Evolutionary conservation across 2,113 vertebrate genomes (phyloP), one percentile per base, ranked within the genome.

Genomic region (Pedionomus torquatus): DNA sequence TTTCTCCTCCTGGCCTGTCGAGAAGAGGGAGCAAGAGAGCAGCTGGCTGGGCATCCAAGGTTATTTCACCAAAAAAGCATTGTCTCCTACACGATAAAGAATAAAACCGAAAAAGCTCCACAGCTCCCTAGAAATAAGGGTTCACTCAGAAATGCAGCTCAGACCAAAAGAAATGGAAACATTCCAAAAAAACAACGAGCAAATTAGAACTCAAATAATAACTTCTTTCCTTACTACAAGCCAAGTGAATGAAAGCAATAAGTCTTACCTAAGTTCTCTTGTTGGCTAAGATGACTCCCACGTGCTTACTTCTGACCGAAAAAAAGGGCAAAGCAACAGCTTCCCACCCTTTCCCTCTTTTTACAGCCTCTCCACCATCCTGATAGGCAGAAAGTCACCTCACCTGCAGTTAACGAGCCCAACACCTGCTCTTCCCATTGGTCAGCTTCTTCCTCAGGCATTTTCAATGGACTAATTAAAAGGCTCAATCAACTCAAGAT

Each of bases 401-500:
- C 65, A 89, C 69, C 89, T 93, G 48, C 37, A 30, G 37, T 63
- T 95, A 87, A 66, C 17, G 68, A 89, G 48, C 20, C 33, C 72
- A 92, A 30, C 17, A 71, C 20, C 17, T 43, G 51, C 52, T 55
- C 70, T 89, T 66, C 33, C 83, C 63, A 60, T 81, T 87, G 74
- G 51, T 60, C 54, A 93, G 7, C 31, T 79, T 65, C 71, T 87
- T 88, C 48, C 24, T 69, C 54, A 23, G 58, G 10, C 5, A 41
- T 71, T 91, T 83, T 33, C 75, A 95, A n/a, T 7, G 3, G 24
- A 84, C 19, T 23, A 96, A 88, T 95, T 94, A 92, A 83, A 83
- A 83, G 18, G 14, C 39, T 84, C 31, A 72, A 48, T 0, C 13
- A 80, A 33, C 6, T 80, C 28, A 43, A 46, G 31, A 16, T 18